Evolutionary conservation across 2,113 vertebrate genomes (phyloP).

Genomic region (Lampris incognitus): DNA sequence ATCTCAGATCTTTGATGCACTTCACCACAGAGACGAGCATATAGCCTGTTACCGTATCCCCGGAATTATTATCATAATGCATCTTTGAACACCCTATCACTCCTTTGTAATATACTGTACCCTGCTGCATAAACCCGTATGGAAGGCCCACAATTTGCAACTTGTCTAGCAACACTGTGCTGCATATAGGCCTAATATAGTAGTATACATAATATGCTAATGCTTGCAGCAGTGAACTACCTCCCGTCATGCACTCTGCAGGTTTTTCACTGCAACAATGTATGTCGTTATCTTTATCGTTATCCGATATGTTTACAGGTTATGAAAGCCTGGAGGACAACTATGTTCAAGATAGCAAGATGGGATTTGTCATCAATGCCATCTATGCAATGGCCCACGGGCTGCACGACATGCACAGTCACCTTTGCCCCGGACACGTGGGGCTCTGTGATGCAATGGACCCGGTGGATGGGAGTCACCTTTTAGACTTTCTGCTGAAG

Average conservation of each 20-base stretch:
- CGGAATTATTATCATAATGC: conserved; percentile 38
- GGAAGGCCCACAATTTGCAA: conserved; percentile 9
- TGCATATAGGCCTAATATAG: background rate
- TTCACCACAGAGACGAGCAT: conserved; percentile 44
- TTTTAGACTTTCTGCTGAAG: conserved; percentile 94
- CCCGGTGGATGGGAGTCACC: conserved; percentile 93
- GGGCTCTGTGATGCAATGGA: conserved; percentile 96
- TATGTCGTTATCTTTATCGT: conserved; percentile 22
- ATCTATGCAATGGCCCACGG: conserved; percentile 98
- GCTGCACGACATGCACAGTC: conserved; percentile 92
- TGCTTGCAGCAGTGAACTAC: conserved; percentile 56
- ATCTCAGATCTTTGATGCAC: conserved; percentile 51
- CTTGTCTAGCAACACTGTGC: background rate
- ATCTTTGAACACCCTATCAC: conserved; percentile 78
- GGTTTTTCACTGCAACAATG: background rate
- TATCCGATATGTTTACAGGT: conserved; percentile 79
- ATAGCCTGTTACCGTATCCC: conserved; percentile 40
- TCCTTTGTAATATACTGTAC: conserved; percentile 69
- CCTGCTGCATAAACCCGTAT: conserved; percentile 51
- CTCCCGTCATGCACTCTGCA: conserved; percentile 6
- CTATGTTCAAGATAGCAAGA: conserved; percentile 99
- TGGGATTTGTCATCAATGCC: conserved; percentile 99
- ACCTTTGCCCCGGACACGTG: conserved; percentile 87
- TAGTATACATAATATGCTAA: conserved; percentile 33
- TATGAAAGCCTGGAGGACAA: conserved; percentile 97